Conservation (phyloP, 2,113 vertebrate genomes). For the Ciconia stormi region DNA sequence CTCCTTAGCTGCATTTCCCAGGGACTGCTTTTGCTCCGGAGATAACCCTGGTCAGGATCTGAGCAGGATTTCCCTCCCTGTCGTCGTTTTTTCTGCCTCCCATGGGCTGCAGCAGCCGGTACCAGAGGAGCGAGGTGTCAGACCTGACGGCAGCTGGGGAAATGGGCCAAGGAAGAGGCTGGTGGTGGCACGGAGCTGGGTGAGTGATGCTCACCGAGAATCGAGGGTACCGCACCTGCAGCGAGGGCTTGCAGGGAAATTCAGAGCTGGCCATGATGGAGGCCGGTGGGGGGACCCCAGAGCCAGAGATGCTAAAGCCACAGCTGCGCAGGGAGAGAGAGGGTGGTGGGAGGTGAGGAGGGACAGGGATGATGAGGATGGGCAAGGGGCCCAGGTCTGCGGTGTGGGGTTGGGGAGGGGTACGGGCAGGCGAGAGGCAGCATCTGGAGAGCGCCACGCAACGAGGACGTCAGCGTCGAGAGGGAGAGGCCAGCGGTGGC, state of each 20-base stretch:
- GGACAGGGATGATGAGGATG: background rate
- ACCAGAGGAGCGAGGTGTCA: fast-evolving
- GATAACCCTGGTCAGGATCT: fast-evolving
- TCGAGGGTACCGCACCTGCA: background rate
- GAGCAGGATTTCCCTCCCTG: background rate
- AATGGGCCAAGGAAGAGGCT: background rate
- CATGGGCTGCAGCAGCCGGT: background rate
- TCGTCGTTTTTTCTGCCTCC: background rate
- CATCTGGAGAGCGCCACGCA: fast-evolving
- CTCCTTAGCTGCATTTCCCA: fast-evolving
- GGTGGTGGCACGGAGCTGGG: background rate
- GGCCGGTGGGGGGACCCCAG: background rate
- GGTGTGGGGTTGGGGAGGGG: background rate
- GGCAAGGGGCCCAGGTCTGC: background rate
- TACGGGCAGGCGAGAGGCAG: fast-evolving
- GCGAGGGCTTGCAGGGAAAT: fast-evolving
- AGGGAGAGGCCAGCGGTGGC: background rate
- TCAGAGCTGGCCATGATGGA: background rate
- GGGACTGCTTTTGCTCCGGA: background rate
- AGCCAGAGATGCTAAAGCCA: background rate
- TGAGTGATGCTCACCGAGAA: background rate
- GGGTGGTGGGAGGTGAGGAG: background rate
- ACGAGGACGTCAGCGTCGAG: fast-evolving
- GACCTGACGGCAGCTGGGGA: fast-evolving
- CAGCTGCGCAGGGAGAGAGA: background rate